phyloP scores from a whole-genome alignment of 2,888 invertebrate genomes.

The Hirtodrosophila cameraria region DNA sequence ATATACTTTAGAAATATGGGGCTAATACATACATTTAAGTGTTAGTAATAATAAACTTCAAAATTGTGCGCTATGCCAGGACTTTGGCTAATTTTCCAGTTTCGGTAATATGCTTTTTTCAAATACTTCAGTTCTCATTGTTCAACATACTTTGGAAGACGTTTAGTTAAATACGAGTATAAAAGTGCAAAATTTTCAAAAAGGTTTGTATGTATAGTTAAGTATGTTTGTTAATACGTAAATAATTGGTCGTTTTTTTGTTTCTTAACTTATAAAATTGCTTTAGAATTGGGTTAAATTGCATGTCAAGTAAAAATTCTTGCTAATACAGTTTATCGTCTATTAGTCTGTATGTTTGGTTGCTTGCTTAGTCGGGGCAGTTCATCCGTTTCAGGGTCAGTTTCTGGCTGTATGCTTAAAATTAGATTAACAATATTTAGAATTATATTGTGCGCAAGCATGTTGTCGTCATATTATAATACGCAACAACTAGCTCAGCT shows the following conservation, averaged over 20 bases:
- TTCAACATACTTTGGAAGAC: constrained; percentile 43
- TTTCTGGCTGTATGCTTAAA: constrained; percentile 43
- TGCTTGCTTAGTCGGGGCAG: constrained; percentile 35
- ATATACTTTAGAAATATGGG: constrained; percentile 38
- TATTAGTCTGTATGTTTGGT: constrained; percentile 26
- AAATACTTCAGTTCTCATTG: constrained; percentile 49
- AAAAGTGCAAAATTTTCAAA: constrained; percentile 22
- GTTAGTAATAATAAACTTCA: constrained; percentile 48
- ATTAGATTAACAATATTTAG: constrained; percentile 57
- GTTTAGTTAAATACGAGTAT: constrained; percentile 23
- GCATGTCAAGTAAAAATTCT: constrained; percentile 36
- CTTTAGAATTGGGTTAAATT: constrained; percentile 23
- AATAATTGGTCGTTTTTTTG: constrained; percentile 24
- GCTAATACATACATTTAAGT: constrained; percentile 39
- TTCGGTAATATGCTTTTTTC: constrained; percentile 32
- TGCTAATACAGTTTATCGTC: constrained; percentile 43
- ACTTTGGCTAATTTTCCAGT: constrained; percentile 36
- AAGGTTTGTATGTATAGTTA: constrained; percentile 23
- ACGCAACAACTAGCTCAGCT: not conserved
- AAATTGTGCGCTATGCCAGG: constrained; percentile 35
- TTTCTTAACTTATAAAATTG: constrained; percentile 28
- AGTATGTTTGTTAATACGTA: constrained; percentile 33
- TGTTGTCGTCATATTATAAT: constrained; percentile 7
- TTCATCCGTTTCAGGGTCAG: constrained; percentile 32
- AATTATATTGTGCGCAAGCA: constrained; percentile 10